Evolutionary conservation across 2,797 vertebrate genomes (phyloP), one percentile per base, ranked within the genome.

Genomic region (Petrocephalus sullivani): DNA sequence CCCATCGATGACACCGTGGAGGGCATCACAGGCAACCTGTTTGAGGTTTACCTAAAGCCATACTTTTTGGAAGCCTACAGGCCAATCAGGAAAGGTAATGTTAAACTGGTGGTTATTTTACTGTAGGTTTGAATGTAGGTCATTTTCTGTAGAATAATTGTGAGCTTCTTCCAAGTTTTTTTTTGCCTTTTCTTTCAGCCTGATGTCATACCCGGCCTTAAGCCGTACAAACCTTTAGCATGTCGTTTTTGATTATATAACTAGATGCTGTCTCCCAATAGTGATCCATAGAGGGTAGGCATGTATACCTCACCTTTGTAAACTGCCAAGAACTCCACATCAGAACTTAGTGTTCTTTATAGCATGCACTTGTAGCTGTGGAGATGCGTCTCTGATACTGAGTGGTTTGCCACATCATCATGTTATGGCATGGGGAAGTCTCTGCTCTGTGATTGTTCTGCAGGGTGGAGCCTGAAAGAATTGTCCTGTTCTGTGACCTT

Each of bases 1-100:
- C 98, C 98, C 3, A 97, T 99, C 57, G 98, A 99, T 94, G 98
- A 99, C 94, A 99, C 98, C 0, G 98, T 99, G 90, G 98, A 99
- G 92, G 98, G 98, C 90, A 99, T 99, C 92, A 99, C 98, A 0
- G 98, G 98, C 83, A 99, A 99, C 92, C 94, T 99, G 88, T 99
- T 99, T 93, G 98, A 99, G 94, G 98, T 99, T 71, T 99, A 99
- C 92, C 96, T 99, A 90, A 99, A 99, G 94, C 98, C 98, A 0
- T 99, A 99, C 92, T 99, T 99, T 91, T 93, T 99, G 88, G 98
- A 99, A 95, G 98, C 98, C 53, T 99, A 99, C 94, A 96, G 98
- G 91, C 98, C 98, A 89, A 99, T 99, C 92, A 96, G 98, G 91
- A 99, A 99, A 97, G 98, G 98, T 99, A 93, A 89, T 49, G 37